Evolutionary conservation across 2,888 invertebrate species (phyloP).

Genomic region (Apocheima hispidaria): DNA sequence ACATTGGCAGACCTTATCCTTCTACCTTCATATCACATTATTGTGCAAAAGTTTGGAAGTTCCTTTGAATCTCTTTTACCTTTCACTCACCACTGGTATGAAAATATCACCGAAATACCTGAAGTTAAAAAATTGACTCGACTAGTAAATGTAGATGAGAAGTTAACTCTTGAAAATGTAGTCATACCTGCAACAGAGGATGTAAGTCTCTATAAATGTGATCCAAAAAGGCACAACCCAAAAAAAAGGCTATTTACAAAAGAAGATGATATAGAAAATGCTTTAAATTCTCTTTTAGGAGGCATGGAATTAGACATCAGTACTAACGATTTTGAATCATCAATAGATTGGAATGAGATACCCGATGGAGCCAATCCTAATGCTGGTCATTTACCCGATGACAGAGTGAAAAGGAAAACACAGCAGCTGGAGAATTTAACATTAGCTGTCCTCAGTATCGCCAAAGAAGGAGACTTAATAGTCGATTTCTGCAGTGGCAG

Average conservation of each 20-base stretch:
- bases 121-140: constrained; percentile 48
- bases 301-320: constrained; percentile 74
- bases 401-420: constrained; percentile 91
- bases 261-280: constrained; percentile 90
- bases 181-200: constrained; percentile 81
- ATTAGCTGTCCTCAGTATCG: constrained; percentile 90
- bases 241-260: constrained; percentile 91
- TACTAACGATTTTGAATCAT: constrained; percentile 56
- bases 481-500: constrained; percentile 98
- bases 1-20: constrained; percentile 94
- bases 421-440: constrained; percentile 95
- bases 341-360: constrained; percentile 89
- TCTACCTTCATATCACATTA: constrained; percentile 89
- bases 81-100: constrained; percentile 88
- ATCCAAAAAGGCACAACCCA: constrained; percentile 91
- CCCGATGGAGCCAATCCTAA: constrained; percentile 92
- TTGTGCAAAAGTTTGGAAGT: constrained; percentile 79
- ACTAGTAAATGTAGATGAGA: constrained; percentile 14
- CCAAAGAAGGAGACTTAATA: constrained; percentile 89
- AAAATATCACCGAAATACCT: constrained; percentile 59
- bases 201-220: constrained; percentile 91
- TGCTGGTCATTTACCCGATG: constrained; percentile 92
- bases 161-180: constrained; percentile 47
- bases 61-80: constrained; percentile 83
- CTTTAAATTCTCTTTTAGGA: constrained; percentile 74